Conservation (phyloP, 2,113 vertebrate genomes). For the Micronisus gabar region DNA sequence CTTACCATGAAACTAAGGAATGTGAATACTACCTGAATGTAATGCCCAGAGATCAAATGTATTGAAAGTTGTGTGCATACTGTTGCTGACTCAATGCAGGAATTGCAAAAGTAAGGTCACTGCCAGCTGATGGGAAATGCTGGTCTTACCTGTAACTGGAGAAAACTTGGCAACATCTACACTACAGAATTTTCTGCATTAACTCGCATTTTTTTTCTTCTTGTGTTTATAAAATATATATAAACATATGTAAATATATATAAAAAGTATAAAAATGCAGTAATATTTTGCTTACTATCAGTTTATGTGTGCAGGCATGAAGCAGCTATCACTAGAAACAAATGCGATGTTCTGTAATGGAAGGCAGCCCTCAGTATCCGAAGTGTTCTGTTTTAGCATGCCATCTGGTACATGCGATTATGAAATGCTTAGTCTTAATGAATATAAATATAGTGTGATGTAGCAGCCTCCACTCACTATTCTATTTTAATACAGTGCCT, state of each 20-base stretch:
- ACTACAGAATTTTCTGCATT: neutral
- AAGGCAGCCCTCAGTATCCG: neutral
- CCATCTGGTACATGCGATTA: neutral
- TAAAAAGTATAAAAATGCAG: neutral
- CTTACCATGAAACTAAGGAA: neutral
- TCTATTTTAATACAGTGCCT: constrained; percentile 40
- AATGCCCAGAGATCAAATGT: neutral
- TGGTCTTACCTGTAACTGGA: neutral
- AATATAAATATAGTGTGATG: constrained; percentile 29
- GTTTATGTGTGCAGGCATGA: neutral
- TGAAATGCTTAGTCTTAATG: constrained; percentile 15
- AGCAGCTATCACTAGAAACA: neutral
- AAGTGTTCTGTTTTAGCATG: neutral
- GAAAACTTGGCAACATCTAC: neutral
- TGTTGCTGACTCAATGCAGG: neutral
- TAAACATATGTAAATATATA: neutral
- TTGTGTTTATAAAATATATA: neutral
- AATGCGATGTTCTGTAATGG: neutral
- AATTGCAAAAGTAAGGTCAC: neutral
- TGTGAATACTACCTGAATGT: neutral
- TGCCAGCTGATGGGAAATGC: neutral
- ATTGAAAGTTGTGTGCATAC: neutral
- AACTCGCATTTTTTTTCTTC: neutral
- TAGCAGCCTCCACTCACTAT: constrained; percentile 5
- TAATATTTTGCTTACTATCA: neutral